Percentiles rank a stretch among this genome's conserved stretches.
Evolutionary conservation across 1,140 invertebrate species (phyloP).

Genomic region (Octopus bimaculoides): DNA sequence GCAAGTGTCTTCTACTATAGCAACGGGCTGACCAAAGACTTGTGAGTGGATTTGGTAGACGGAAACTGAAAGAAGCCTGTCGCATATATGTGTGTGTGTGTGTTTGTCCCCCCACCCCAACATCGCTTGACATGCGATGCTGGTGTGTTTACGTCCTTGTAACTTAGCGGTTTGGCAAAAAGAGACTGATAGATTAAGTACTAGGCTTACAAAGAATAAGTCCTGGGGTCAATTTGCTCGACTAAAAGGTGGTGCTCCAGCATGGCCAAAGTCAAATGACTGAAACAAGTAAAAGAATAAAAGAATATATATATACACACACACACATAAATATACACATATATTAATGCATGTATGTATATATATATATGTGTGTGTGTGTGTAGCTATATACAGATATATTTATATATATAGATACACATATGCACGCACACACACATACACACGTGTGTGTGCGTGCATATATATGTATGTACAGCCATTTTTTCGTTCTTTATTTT

Average conservation of each 20-base stretch:
- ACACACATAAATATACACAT: constrained; percentile 11
- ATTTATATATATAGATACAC: not conserved
- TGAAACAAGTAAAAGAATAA: constrained; percentile 20
- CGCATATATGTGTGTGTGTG: constrained; percentile 26
- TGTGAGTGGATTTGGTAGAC: constrained; percentile 11
- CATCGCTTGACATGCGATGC: too few species aligned
- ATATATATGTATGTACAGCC: constrained; percentile 12
- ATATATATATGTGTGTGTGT: constrained; percentile 11
- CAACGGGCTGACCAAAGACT: constrained; percentile 12
- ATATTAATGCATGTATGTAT: constrained; percentile 6
- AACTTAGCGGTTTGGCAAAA: not conserved
- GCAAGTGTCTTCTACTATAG: not conserved
- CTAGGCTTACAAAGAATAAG: too few species aligned
- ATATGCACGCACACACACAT: not conserved
- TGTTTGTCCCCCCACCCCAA: too few species aligned
- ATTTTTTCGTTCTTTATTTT: too few species aligned
- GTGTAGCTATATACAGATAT: not conserved
- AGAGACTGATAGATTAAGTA: too few species aligned
- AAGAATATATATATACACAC: constrained; percentile 6
- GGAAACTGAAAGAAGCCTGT: constrained; percentile 34
- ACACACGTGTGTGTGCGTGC: not conserved
- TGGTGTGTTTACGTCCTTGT: constrained; percentile 22
- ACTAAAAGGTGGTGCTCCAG: too few species aligned
- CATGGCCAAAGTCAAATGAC: too few species aligned
- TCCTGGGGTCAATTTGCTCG: too few species aligned